These are phyloP conservation scores for Uropetala carovei DNA, from an alignment of 2,888 invertebrate species.

Conservation along the genomic window DNA sequence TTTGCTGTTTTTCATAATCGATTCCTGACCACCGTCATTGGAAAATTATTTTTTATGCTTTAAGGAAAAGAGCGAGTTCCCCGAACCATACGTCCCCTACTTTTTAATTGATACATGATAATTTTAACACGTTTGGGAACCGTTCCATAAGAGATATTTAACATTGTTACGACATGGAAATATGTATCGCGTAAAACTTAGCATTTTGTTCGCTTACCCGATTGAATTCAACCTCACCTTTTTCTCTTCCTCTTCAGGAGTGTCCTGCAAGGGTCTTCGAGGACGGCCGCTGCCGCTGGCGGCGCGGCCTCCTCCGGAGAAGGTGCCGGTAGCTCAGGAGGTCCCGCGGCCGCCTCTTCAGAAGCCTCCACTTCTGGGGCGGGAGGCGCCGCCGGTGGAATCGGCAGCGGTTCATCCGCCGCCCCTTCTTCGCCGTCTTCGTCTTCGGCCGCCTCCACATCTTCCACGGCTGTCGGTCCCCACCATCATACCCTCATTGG, in stretches of 20 bases:
- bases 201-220: no score
- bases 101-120: no score
- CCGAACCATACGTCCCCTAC: no score
- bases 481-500: constrained; percentile 74
- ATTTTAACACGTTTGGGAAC: no score
- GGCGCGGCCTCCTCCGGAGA: constrained; percentile 46
- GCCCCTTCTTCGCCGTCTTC: constrained; percentile 42
- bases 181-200: no score
- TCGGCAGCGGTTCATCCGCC: constrained; percentile 4
- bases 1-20: no score
- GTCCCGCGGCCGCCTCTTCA: not conserved
- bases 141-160: no score
- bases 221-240: no score
- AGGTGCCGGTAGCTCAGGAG: not conserved
- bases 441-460: constrained; percentile 55
- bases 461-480: constrained; percentile 27
- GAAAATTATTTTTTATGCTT: no score
- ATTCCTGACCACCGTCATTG: no score
- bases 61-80: no score
- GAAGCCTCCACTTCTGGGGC: constrained; percentile 19
- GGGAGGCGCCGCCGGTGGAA: constrained; percentile 48
- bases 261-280: constrained; percentile 55
- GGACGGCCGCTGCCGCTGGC: constrained; percentile 41
- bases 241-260: constrained; percentile 11
- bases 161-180: no score